Conservation (phyloP, 2,888 invertebrate genomes). For the Stenchaetothrips biformis region DNA sequence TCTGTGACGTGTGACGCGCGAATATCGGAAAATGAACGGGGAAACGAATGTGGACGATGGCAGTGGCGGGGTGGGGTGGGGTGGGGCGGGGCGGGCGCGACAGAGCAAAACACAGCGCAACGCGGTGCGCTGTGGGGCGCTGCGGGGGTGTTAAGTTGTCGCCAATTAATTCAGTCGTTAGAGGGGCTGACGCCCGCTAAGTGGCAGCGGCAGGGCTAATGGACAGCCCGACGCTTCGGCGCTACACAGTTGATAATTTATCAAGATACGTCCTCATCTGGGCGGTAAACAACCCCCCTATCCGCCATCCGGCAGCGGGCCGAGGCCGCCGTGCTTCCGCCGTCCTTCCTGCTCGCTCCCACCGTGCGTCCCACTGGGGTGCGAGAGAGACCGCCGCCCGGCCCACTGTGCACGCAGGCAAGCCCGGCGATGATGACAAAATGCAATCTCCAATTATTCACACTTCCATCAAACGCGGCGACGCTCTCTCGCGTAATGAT, state of each 20-base stretch:
- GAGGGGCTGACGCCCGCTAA: conserved; percentile 10
- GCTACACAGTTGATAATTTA: conserved; percentile 8
- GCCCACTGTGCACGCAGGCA: neutral
- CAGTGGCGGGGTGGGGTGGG: neutral
- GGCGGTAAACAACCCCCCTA: too few species aligned
- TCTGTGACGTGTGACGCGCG: too few species aligned
- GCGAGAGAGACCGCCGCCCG: too few species aligned
- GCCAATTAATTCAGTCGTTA: conserved; percentile 12
- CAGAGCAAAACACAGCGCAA: neutral
- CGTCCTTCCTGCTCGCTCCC: neutral
- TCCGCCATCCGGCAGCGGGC: too few species aligned
- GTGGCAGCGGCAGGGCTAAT: neutral
- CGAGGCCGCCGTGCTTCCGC: neutral
- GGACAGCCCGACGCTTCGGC: neutral
- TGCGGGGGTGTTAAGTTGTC: conserved; percentile 12
- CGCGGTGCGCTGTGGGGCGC: neutral
- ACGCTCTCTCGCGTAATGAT: neutral
- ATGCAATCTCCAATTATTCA: neutral
- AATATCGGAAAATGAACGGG: neutral
- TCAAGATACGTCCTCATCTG: neutral
- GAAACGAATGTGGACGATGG: neutral
- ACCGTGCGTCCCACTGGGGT: neutral
- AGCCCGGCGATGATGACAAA: neutral
- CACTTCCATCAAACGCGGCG: conserved; percentile 20
- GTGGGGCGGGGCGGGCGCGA: neutral